Evolutionary conservation across 2,888 invertebrate species (phyloP).

Genomic region (Drosophila bunnanda): DNA sequence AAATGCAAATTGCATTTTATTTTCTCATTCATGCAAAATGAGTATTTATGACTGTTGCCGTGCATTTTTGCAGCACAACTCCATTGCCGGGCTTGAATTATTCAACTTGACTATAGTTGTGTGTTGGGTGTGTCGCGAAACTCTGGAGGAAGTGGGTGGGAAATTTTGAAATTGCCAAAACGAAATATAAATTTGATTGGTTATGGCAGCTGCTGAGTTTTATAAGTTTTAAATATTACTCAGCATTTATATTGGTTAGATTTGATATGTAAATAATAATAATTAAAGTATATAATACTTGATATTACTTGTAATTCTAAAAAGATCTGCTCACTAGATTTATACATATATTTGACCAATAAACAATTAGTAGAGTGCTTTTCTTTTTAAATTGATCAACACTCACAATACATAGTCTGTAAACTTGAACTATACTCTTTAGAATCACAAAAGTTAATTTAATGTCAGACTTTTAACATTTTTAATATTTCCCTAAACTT

Average conservation of each 20-base stretch:
- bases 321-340: too few species aligned
- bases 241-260: neutral
- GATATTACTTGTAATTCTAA: too few species aligned
- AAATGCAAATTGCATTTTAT: conserved; percentile 76
- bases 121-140: conserved; percentile 17
- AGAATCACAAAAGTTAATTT: neutral
- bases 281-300: too few species aligned
- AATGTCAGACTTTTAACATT: neutral
- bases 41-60: conserved; percentile 63
- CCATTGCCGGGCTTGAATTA: conserved; percentile 23
- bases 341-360: too few species aligned
- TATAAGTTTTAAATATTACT: neutral
- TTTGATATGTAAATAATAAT: neutral
- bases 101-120: conserved; percentile 20
- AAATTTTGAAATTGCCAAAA: conserved; percentile 3
- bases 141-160: conserved; percentile 5
- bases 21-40: conserved; percentile 71
- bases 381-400: too few species aligned
- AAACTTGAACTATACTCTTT: too few species aligned
- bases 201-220: neutral
- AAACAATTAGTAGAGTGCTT: too few species aligned
- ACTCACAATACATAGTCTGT: too few species aligned
- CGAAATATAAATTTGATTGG: conserved; percentile 2
- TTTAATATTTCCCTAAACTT: neutral
- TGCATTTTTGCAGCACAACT: conserved; percentile 27